These are phyloP conservation scores for Tipula vernalis DNA, from an alignment of 2,888 invertebrate genomes.

Conservation along the genomic window DNA sequence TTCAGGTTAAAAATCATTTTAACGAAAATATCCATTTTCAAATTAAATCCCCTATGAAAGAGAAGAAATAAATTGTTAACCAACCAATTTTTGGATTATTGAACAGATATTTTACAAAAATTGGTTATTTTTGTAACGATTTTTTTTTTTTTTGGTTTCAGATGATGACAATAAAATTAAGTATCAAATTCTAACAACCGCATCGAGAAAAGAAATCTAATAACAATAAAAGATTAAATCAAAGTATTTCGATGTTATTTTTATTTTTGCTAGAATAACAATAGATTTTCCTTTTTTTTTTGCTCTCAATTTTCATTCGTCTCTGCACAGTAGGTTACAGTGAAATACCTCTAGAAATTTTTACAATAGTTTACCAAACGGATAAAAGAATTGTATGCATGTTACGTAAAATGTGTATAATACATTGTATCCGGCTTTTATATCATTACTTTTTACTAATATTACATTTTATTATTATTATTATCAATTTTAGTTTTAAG, in stretches of 20 bases:
- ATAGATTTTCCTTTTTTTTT: neutral
- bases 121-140: neutral
- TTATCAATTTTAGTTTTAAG: neutral
- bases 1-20: no score
- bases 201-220: neutral
- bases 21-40: neutral
- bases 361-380: neutral
- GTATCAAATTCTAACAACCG: neutral
- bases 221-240: constrained; percentile 4
- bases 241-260: neutral
- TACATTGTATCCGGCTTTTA: neutral
- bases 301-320: neutral
- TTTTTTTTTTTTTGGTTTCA: neutral
- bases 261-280: neutral
- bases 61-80: neutral
- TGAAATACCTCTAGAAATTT: neutral
- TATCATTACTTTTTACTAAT: neutral
- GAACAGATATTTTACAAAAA: neutral
- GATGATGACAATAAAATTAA: neutral
- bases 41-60: neutral
- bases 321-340: neutral
- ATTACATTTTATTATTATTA: neutral
- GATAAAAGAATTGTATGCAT: neutral
- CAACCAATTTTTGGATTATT: neutral
- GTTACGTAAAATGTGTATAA: neutral